Percentiles rank a stretch among this genome's conserved stretches.
Evolutionary conservation across 2,888 invertebrate genomes (phyloP).

Genomic region (Sinelater perroti): DNA sequence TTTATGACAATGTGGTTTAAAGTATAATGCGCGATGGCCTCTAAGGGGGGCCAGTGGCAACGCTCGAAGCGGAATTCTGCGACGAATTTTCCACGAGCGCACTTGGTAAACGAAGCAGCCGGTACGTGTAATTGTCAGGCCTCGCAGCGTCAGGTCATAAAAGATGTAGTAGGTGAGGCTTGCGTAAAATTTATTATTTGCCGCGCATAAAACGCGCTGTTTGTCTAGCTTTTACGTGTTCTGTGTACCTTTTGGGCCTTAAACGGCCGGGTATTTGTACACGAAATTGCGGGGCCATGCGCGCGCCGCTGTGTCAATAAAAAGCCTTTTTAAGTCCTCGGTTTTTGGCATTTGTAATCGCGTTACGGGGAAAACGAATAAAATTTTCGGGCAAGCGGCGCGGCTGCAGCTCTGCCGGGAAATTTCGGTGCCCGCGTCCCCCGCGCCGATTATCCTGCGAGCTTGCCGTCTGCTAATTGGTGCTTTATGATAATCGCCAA

Average conservation of each 20-base stretch:
- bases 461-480: constrained; percentile 5
- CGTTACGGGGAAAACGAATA: constrained; percentile 2
- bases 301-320: constrained; percentile 17
- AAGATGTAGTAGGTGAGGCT: constrained; percentile 25
- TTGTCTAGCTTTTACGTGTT: constrained; percentile 27
- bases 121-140: constrained; percentile 15
- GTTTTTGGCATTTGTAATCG: constrained; percentile 11
- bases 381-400: background rate
- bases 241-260: constrained; percentile 20
- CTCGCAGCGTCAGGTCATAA: constrained; percentile 17
- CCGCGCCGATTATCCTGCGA: no score
- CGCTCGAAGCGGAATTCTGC: no score
- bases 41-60: no score
- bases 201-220: constrained; percentile 17
- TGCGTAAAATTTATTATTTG: constrained; percentile 27
- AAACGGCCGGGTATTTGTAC: constrained; percentile 16
- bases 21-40: no score
- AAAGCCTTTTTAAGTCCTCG: constrained; percentile 15
- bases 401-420: no score
- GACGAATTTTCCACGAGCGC: no score
- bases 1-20: no score
- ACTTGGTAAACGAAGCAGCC: background rate
- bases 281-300: constrained; percentile 16
- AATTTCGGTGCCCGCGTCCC: no score
- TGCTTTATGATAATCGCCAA: constrained; percentile 14